Evolutionary conservation across 2,797 vertebrate species (phyloP).

Genomic region (Selene dorsalis): DNA sequence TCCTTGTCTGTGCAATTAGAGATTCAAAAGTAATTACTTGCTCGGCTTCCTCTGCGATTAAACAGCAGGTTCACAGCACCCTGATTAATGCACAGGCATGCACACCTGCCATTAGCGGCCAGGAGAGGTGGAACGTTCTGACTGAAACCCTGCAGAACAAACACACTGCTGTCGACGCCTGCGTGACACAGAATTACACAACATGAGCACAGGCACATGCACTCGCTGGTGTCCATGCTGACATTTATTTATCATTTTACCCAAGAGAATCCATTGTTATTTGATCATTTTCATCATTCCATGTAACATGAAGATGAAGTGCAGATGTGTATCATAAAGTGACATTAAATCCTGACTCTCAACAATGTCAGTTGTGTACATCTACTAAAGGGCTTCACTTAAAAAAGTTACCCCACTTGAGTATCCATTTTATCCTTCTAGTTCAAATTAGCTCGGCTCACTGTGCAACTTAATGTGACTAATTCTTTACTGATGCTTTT

Average conservation of each 20-base stretch:
- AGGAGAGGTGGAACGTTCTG: slow-evolving; percentile 89
- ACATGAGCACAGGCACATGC: slow-evolving; percentile 4
- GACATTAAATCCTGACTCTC: background rate
- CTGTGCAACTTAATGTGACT: too few species aligned
- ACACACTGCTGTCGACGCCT: slow-evolving; percentile 53
- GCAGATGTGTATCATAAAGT: background rate
- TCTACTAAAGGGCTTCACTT: background rate
- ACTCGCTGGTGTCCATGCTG: background rate
- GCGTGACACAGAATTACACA: slow-evolving; percentile 40
- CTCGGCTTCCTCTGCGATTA: slow-evolving; percentile 94
- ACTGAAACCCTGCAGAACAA: slow-evolving; percentile 85
- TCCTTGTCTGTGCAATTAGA: slow-evolving; percentile 83
- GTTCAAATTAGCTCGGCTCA: too few species aligned
- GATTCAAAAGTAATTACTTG: slow-evolving; percentile 96
- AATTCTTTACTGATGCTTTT: too few species aligned
- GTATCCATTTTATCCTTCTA: background rate
- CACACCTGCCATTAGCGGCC: slow-evolving; percentile 87
- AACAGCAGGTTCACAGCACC: slow-evolving; percentile 84
- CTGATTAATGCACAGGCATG: slow-evolving; percentile 96
- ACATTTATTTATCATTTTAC: background rate
- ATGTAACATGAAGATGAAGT: background rate
- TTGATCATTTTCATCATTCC: background rate
- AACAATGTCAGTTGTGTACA: background rate
- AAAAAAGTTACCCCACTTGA: background rate
- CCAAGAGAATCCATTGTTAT: background rate